phyloP scores from a whole-genome alignment of 2,113 vertebrate species.

The Anser brachyrhynchus region DNA sequence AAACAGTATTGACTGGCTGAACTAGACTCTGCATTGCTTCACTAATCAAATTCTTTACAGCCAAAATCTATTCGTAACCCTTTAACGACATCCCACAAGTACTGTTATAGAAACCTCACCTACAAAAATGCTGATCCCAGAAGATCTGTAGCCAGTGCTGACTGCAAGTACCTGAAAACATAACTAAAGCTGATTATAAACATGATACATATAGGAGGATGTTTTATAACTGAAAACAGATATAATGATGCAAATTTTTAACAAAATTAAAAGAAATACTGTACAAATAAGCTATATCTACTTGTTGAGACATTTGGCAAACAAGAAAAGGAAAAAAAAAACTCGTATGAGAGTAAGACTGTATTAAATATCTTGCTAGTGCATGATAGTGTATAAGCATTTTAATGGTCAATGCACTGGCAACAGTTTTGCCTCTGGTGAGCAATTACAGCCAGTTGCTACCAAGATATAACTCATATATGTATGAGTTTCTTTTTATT shows the following conservation, averaged over 20 bases:
- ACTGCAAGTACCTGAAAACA: background rate
- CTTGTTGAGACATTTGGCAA: background rate
- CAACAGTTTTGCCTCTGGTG: background rate
- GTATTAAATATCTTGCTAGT: background rate
- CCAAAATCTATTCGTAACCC: background rate
- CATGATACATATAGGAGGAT: accelerated
- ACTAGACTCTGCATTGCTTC: background rate
- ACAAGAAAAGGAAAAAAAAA: background rate
- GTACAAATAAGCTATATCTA: background rate
- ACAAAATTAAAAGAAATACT: background rate
- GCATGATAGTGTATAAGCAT: background rate
- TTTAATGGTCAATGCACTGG: background rate
- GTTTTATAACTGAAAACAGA: background rate
- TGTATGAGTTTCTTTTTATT: background rate
- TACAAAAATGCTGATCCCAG: background rate
- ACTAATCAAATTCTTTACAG: background rate
- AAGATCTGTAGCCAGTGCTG: background rate
- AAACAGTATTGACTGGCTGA: background rate
- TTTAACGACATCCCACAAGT: background rate
- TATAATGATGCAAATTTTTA: background rate
- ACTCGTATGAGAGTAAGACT: background rate
- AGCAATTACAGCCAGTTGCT: background rate
- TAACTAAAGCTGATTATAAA: background rate
- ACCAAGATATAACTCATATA: accelerated
- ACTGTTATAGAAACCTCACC: background rate